Base-by-base conservation (phyloP, 2,888 invertebrate genomes). In the Erebia ligea region DNA sequence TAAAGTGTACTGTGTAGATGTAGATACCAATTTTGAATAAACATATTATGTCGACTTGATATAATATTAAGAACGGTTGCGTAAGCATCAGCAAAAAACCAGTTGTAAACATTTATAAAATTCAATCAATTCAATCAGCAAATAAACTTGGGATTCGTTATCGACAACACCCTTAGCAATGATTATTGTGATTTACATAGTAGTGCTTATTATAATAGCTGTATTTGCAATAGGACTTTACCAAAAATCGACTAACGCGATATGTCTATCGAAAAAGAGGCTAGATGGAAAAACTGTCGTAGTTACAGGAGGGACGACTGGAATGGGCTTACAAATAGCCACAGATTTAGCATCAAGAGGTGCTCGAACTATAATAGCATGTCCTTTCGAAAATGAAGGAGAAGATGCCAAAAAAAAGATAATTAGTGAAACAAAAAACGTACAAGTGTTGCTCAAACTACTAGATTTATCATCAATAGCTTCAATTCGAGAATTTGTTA, bases 401-500 rank as follows among this genome's bases (percentile, higher is more conserved):
- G 34, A 2, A 0, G 67, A 61, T 1, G 88, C 86, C 1, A 71
- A 69, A 94, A 95, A 95, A 73, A 94, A 95, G 82, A 95, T 97
- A 25, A 81, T 94, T 2, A 88, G 94, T 74, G 91, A 92, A 73
- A 95, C 96, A 0, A 94, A 94, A 48, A 97, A 96, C 80, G 85
- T 90, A 9, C 95, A 96, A 70, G 87, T 97, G 1, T 76, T 95
- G 0, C 95, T 96, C 1, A 95, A 95, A 81, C 94, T 95, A 77
- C 87, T 97, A 11, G 96, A 98, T 81, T 85, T 97, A 42, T 95
- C 96, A 5, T 96, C 96, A 11, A 56, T 73, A 58, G 25, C 67
- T 98, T 76, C 76, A 17, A 48, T 76, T 2, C 69, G 76, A 34
- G 63, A 67, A 9, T 79, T 80, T 19, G 78, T 74, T 0, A 57